phyloP scores from a whole-genome alignment of 2,113 vertebrate genomes.

The Pollimyrus isidori region DNA sequence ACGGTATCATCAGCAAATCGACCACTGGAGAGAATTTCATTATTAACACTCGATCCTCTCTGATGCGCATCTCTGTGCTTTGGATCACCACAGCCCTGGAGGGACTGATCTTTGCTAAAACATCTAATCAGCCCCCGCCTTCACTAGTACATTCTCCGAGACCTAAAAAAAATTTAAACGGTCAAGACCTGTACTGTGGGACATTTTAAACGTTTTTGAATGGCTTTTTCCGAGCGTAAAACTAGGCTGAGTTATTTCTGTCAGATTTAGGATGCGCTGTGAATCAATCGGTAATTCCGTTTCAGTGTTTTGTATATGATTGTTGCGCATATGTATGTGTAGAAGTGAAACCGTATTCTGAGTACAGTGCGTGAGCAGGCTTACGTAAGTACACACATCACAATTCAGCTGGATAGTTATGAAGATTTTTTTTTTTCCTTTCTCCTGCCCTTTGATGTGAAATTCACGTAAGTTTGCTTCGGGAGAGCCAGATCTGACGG shows the following conservation, averaged over 20 bases:
- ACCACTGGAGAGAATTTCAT: slow-evolving; percentile 31
- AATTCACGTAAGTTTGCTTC: neutral
- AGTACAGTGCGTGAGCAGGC: neutral
- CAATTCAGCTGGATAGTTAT: neutral
- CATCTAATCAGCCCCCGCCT: slow-evolving; percentile 22
- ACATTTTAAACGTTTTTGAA: neutral
- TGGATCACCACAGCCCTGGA: slow-evolving; percentile 18
- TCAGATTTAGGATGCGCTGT: neutral
- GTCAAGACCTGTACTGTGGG: neutral
- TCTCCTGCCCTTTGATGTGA: neutral
- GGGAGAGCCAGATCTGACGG: neutral
- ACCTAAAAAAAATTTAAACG: neutral
- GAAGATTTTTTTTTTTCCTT: neutral
- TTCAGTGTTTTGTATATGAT: neutral
- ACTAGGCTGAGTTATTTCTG: neutral
- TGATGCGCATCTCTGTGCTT: slow-evolving; percentile 18
- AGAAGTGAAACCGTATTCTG: neutral
- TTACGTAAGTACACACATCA: neutral
- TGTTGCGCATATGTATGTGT: neutral
- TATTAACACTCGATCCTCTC: slow-evolving; percentile 22
- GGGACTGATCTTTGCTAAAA: slow-evolving; percentile 33
- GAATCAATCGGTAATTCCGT: neutral
- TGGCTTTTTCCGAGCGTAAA: neutral
- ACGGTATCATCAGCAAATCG: slow-evolving; percentile 34
- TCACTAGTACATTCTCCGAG: slow-evolving; percentile 21